Conservation (phyloP, 2,113 vertebrate species). For the Poeciliopsis prolifica region DNA sequence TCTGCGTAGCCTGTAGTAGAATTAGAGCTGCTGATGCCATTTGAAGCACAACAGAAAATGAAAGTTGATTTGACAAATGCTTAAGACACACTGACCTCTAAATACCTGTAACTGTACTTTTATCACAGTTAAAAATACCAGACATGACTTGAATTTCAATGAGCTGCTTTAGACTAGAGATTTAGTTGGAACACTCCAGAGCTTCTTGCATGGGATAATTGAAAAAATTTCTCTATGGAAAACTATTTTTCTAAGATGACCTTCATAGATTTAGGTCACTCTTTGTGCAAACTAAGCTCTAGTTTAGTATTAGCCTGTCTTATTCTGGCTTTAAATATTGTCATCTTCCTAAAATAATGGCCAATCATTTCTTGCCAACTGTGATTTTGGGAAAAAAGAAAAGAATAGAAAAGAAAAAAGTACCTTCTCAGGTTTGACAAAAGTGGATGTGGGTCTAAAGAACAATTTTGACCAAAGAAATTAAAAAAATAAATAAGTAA, state of each 20-base stretch:
- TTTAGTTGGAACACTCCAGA: not conserved
- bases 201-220: not conserved
- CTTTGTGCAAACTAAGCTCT: not conserved
- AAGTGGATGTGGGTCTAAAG: too few relatives aligned
- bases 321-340: not conserved
- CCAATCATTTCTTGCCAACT: too few relatives aligned
- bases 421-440: too few relatives aligned
- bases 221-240: not conserved
- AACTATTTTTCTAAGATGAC: too few relatives aligned
- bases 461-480: too few relatives aligned
- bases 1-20: conserved; percentile 52
- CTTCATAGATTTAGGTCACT: not conserved
- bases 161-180: not conserved
- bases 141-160: not conserved
- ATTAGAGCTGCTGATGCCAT: conserved; percentile 60
- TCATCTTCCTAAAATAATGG: too few relatives aligned
- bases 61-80: conserved; percentile 29
- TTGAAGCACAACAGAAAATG: conserved; percentile 52
- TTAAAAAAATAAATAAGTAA: too few relatives aligned
- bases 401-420: too few relatives aligned
- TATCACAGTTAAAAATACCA: not conserved
- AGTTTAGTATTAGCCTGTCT: not conserved
- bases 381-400: too few relatives aligned
- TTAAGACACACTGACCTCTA: conserved; percentile 5
- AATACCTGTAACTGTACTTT: conserved; percentile 2